Evolutionary conservation across 2,113 vertebrate species (phyloP).

Genomic region (Apus apus): DNA sequence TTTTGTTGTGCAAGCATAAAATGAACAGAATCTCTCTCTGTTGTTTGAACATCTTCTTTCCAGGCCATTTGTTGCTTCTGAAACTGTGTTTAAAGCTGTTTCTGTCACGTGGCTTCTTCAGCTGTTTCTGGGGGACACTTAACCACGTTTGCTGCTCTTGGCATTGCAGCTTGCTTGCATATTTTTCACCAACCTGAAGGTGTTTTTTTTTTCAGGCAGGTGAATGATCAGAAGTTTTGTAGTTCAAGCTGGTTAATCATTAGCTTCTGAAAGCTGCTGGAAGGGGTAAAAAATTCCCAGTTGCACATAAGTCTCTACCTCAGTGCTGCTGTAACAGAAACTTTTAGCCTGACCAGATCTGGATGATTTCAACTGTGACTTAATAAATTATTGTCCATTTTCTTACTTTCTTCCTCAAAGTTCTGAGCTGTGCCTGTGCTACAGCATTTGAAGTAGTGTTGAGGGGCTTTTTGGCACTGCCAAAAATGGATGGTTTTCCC

Average conservation of each 20-base stretch:
- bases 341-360: not conserved
- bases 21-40: not conserved
- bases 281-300: fast-evolving
- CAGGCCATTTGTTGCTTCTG: not conserved
- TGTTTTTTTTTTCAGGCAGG: not conserved
- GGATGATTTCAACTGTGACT: not conserved
- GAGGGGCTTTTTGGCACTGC: not conserved
- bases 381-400: fast-evolving
- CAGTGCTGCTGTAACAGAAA: too few species aligned
- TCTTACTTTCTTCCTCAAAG: not conserved
- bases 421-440: too few species aligned
- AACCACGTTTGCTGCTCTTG: fast-evolving
- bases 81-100: not conserved
- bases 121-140: not conserved
- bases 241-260: not conserved
- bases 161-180: fast-evolving
- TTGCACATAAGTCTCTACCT: too few species aligned
- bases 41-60: not conserved
- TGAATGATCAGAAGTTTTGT: not conserved
- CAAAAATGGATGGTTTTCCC: not conserved
- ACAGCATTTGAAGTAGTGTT: not conserved
- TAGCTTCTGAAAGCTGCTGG: not conserved
- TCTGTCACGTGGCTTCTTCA: too few species aligned
- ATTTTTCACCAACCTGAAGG: not conserved
- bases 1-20: not conserved